phyloP scores from a whole-genome alignment of 2,888 invertebrate genomes.

The Chesias legatella region DNA sequence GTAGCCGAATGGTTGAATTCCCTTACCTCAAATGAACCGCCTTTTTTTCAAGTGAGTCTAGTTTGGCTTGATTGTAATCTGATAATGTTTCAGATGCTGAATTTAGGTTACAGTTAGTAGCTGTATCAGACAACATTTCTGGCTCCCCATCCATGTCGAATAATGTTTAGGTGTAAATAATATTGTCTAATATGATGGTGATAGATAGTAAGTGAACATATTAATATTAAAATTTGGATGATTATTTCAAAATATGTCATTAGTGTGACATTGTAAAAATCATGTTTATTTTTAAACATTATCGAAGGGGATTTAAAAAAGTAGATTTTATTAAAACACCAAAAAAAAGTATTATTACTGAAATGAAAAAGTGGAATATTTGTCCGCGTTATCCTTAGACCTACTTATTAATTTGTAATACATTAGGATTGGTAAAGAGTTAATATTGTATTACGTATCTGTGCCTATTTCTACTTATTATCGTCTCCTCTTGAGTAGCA shows the following conservation, averaged over 20 bases:
- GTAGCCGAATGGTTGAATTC: no score
- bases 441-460: no score
- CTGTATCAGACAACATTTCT: conserved; percentile 63
- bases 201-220: conserved; percentile 18
- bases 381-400: no score
- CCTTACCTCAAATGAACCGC: conserved; percentile 64
- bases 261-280: conserved; percentile 23
- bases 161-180: conserved; percentile 24
- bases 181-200: no score
- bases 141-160: conserved; percentile 66
- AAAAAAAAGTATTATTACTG: no score
- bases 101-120: conserved; percentile 58
- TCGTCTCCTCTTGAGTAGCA: no score
- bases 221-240: conserved; percentile 51
- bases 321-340: no score
- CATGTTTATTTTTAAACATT: conserved; percentile 6
- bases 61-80: conserved; percentile 63
- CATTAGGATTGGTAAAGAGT: no score
- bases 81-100: conserved; percentile 59
- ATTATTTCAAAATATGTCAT: conserved; percentile 31
- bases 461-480: no score
- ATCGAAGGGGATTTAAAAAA: no score
- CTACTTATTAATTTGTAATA: no score
- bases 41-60: conserved; percentile 71
- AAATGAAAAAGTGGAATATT: no score